Evolutionary conservation across 2,113 vertebrate genomes (phyloP).

Genomic region (Nannobrachium achirus): DNA sequence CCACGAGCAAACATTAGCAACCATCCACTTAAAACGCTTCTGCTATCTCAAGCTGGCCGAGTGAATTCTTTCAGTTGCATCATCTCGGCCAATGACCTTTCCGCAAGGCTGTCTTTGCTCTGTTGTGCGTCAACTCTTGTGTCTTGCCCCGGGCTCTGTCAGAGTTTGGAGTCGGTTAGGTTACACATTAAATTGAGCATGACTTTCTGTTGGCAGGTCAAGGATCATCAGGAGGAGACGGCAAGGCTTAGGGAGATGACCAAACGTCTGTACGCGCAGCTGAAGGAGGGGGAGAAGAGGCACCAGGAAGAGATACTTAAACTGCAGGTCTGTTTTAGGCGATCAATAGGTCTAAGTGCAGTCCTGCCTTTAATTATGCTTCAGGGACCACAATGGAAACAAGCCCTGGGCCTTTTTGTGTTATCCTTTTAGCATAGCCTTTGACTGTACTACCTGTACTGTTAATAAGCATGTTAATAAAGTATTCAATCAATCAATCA

Average conservation of each 20-base stretch:
- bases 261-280: conserved; percentile 75
- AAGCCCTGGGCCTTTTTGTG: too few relatives aligned
- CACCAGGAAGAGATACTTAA: conserved; percentile 81
- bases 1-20: background rate
- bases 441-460: too few relatives aligned
- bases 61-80: conserved; percentile 7
- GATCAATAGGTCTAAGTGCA: conserved; percentile 21
- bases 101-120: background rate
- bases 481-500: too few relatives aligned
- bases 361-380: conserved; percentile 48
- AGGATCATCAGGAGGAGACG: conserved; percentile 71
- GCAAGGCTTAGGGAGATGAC: conserved; percentile 75
- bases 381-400: conserved; percentile 25
- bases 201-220: conserved; percentile 50
- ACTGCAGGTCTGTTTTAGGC: conserved; percentile 80
- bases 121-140: too few relatives aligned
- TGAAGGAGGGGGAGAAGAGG: conserved; percentile 83
- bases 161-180: too few relatives aligned
- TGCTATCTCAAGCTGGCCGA: conserved; percentile 1
- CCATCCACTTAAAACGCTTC: conserved; percentile 6
- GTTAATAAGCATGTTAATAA: too few relatives aligned
- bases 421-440: too few relatives aligned
- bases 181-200: conserved; percentile 28
- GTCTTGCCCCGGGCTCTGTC: too few relatives aligned
- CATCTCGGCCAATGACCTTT: background rate